These are phyloP conservation scores for Trissonchulus latispiculum DNA, from an alignment of 2,888 invertebrate species.

Conservation along the genomic window DNA sequence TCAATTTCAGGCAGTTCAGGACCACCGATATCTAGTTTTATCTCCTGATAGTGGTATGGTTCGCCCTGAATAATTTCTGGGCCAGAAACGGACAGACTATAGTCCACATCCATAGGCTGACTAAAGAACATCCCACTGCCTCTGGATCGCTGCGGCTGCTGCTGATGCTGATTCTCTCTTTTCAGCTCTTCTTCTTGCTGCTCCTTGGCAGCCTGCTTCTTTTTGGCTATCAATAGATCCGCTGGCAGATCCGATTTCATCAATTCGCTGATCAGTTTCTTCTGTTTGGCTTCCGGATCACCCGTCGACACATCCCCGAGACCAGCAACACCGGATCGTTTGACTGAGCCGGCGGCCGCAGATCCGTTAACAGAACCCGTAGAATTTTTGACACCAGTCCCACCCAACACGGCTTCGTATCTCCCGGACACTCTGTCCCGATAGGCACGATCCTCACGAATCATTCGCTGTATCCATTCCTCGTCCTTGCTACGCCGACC, in stretches of 20 bases:
- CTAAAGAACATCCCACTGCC: background rate
- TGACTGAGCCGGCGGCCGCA: too few relatives aligned
- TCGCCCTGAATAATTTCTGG: conserved; percentile 59
- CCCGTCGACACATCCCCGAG: too few relatives aligned
- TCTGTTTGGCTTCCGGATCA: background rate
- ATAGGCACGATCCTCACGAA: conserved; percentile 33
- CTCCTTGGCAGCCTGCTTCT: conserved; percentile 51
- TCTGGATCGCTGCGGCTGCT: too few relatives aligned
- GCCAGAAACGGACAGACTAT: background rate
- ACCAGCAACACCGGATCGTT: too few relatives aligned
- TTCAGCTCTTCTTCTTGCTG: too few relatives aligned
- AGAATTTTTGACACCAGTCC: background rate
- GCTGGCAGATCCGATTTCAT: conserved; percentile 13
- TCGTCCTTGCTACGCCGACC: conserved; percentile 58
- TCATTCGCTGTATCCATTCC: conserved; percentile 60
- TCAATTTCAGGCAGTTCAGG: conserved; percentile 59
- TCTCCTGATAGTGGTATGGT: conserved; percentile 60
- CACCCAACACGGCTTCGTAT: too few relatives aligned
- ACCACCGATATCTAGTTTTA: conserved; percentile 53
- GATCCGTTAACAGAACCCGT: conserved; percentile 32
- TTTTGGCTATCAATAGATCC: conserved; percentile 45
- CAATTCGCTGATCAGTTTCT: conserved; percentile 25
- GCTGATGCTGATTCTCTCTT: too few relatives aligned
- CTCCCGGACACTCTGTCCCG: background rate
- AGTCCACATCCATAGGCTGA: background rate